These are phyloP conservation scores for Heliconius hewitsoni DNA, from an alignment of 1,140 invertebrate genomes.

Conservation along the genomic window DNA sequence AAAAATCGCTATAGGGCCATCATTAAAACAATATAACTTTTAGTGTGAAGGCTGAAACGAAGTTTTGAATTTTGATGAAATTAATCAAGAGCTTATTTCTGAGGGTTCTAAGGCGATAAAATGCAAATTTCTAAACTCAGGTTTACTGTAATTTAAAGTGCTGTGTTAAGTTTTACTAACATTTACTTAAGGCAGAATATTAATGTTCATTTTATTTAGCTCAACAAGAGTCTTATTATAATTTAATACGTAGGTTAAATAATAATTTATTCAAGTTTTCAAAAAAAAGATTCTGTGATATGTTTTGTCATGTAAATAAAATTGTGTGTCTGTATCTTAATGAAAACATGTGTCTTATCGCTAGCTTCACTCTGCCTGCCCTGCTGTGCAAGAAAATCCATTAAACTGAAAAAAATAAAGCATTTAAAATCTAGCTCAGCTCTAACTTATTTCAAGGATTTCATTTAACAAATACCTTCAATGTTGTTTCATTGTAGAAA, in stretches of 20 bases:
- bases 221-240: not conserved
- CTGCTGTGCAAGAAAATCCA: no score
- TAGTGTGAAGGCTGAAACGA: not conserved
- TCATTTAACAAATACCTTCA: not conserved
- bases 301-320: no score
- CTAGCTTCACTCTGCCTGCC: no score
- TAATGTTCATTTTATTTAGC: constrained; percentile 1
- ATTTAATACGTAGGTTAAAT: not conserved
- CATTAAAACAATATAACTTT: not conserved
- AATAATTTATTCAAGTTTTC: no score
- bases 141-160: constrained; percentile 9
- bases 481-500: not conserved
- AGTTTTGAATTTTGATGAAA: constrained; percentile 8
- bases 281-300: no score
- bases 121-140: constrained; percentile 15
- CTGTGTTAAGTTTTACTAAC: constrained; percentile 4
- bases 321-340: no score
- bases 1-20: not conserved
- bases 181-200: not conserved
- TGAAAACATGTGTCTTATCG: no score
- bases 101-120: constrained; percentile 5
- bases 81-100: constrained; percentile 11
- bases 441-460: not conserved
- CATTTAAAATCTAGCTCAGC: not conserved
- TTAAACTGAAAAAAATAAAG: not conserved